Base-by-base conservation (phyloP, 37 sponge, comb jelly and placozoan species). In the Ianthella basta region DNA sequence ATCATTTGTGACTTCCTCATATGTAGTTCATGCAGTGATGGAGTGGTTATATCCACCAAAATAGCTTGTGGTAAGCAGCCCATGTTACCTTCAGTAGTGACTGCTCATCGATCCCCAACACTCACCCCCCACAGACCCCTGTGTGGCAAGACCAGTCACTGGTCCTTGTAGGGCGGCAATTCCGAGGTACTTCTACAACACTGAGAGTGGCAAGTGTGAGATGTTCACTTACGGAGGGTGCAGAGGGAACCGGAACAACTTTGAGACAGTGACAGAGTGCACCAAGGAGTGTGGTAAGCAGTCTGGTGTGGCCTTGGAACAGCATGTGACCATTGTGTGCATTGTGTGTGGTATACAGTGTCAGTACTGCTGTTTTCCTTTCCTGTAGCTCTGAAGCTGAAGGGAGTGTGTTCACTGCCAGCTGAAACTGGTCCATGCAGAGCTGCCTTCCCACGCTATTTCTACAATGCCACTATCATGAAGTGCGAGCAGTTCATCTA, bases 161-260 rank as follows among this genome's bases (percentile, higher is more conserved):
- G 79, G 79, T 39, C 54, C 40, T 41, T 78, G 79, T 25, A 36
- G 25, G 50, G 79, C 53, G 1, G 21, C 21, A 10, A 24, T 78
- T 40, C 79, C 79, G 3, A 78, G 54, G 25, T 78, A 29, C 29
- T 78, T 53, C 50, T 78, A 78, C 54, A 78, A 78, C 55, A 21
- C 79, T 18, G 38, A 18, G 25, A 44, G 50, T 44, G 10, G 0
- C 16, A 50, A 44, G 50, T 78, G 79, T 40, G 79, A 78, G 50
- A 2, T 41, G 15, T 78, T 78, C 50, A 78, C 14, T 4, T 78
- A 78, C 37, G 79, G 79, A 15, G 79, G 79, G 25, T 78, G 79
- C 50, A 0, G 14, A 78, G 79, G 79, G 37, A 78, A 78, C 50
- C 0, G 29, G 25, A 78, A 78, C 54, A 34, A 44, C 39, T 78